phyloP scores from a whole-genome alignment of 2,888 invertebrate species.

The Lasius platythorax region DNA sequence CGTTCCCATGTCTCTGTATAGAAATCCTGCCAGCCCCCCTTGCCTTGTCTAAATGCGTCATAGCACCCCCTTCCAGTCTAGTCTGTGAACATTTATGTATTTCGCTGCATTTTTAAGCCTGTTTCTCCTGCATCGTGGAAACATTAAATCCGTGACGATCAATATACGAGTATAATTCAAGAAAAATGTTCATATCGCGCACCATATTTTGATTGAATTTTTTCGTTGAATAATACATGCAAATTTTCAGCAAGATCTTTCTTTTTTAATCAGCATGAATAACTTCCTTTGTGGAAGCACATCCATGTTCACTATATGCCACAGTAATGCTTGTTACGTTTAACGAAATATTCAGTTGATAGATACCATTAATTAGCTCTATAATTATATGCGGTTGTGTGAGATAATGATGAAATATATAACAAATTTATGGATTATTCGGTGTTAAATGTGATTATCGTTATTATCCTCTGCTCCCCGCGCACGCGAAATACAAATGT shows the following conservation, averaged over 20 bases:
- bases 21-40: constrained; percentile 32
- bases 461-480: constrained; percentile 20
- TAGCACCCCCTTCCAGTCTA: constrained; percentile 59
- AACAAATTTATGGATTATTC: constrained; percentile 36
- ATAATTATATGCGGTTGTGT: constrained; percentile 9
- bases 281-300: not conserved
- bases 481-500: constrained; percentile 5
- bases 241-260: not conserved
- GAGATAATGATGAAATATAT: constrained; percentile 17
- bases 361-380: constrained; percentile 16
- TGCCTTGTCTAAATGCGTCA: constrained; percentile 51
- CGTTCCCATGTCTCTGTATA: constrained; percentile 6
- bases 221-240: not conserved
- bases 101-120: constrained; percentile 74
- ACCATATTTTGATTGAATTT: not conserved
- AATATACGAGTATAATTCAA: constrained; percentile 3
- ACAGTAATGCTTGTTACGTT: not conserved
- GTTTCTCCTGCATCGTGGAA: constrained; percentile 54
- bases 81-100: constrained; percentile 72
- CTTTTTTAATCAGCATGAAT: not conserved
- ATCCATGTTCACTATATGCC: not conserved
- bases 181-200: not conserved
- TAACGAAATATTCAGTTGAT: not conserved
- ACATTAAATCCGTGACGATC: constrained; percentile 61
- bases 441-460: constrained; percentile 44